These are phyloP conservation scores for Orchesella cincta DNA, from an alignment of 1,140 invertebrate species.

Conservation along the genomic window DNA sequence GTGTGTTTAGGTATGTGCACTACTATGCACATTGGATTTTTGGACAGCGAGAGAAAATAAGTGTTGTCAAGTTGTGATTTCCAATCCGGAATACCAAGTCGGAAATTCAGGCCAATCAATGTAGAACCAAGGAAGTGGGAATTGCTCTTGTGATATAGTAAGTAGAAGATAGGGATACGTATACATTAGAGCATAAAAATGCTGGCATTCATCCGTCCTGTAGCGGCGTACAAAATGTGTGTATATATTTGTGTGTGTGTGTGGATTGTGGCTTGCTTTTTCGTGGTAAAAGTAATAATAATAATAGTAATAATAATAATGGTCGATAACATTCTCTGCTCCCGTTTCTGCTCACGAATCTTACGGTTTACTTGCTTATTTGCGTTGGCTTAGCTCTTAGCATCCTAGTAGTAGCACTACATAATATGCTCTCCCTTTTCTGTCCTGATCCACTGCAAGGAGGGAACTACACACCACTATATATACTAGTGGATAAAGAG, in stretches of 20 bases:
- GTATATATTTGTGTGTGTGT: too few relatives aligned
- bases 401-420: not conserved
- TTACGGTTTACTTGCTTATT: not conserved
- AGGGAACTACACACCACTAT: not conserved
- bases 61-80: slow-evolving; percentile 29
- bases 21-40: too few relatives aligned
- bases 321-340: not conserved
- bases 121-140: not conserved
- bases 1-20: too few relatives aligned
- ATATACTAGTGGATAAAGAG: not conserved
- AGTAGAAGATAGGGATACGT: not conserved
- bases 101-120: slow-evolving; percentile 19
- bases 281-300: not conserved
- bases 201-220: too few relatives aligned
- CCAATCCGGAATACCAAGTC: slow-evolving; percentile 34
- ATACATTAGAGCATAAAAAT: too few relatives aligned
- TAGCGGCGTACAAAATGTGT: too few relatives aligned
- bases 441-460: not conserved
- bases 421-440: not conserved
- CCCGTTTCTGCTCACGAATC: not conserved
- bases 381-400: not conserved
- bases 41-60: not conserved
- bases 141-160: slow-evolving; percentile 1
- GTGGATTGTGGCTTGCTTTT: not conserved
- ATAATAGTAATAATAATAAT: slow-evolving; percentile 1